Percentiles rank a stretch among this genome's conserved stretches.
Evolutionary conservation across 2,797 vertebrate genomes (phyloP).

Genomic region (Anomalospiza imberbis): DNA sequence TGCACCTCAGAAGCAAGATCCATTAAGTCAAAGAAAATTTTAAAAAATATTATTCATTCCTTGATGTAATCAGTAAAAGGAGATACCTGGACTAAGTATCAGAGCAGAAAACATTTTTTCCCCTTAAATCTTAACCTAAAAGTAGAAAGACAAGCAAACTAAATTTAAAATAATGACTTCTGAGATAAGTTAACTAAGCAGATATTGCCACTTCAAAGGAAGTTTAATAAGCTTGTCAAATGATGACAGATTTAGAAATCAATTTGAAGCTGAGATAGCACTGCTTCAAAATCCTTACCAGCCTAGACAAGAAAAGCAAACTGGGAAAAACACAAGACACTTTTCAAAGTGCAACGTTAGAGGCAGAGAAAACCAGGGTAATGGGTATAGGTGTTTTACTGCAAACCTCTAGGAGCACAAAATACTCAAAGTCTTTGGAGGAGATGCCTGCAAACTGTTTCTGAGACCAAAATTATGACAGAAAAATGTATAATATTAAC

Average conservation of each 20-base stretch:
- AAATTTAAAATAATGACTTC: background rate
- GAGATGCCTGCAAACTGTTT: background rate
- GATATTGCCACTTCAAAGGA: conserved; percentile 19
- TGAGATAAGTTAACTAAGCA: background rate
- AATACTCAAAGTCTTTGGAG: background rate
- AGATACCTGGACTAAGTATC: background rate
- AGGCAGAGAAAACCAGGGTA: background rate
- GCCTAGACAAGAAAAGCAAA: background rate
- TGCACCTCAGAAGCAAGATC: background rate
- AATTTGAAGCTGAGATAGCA: background rate
- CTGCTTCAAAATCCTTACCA: background rate
- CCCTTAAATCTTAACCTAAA: background rate
- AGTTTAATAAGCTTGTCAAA: conserved; percentile 5
- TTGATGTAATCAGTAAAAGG: background rate
- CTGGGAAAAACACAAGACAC: background rate
- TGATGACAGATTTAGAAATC: background rate
- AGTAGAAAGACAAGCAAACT: background rate
- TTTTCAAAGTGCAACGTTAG: background rate
- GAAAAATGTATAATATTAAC: background rate
- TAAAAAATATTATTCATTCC: background rate
- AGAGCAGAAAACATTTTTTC: background rate
- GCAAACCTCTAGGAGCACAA: background rate
- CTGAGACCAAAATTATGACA: background rate
- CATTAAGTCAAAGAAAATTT: background rate
- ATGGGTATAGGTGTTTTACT: background rate